Evolutionary conservation across 2,888 invertebrate species (phyloP).

Genomic region (Taphrorychus bicolor): DNA sequence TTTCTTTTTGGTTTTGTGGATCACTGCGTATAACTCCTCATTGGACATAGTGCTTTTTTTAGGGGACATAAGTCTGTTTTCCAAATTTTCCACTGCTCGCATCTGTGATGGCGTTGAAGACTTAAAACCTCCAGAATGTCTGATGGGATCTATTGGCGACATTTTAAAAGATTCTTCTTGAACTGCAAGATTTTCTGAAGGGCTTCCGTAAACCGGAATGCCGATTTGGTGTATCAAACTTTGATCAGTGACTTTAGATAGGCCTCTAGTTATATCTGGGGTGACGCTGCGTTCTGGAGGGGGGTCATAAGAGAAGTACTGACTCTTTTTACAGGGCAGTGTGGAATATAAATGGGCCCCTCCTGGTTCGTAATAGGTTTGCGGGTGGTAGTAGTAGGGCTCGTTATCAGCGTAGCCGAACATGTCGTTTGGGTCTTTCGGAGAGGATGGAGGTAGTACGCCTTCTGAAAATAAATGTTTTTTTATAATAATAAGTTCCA

Average conservation of each 20-base stretch:
- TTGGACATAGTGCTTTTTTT: slow-evolving; percentile 79
- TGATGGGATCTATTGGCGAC: slow-evolving; percentile 74
- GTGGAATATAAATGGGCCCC: slow-evolving; percentile 56
- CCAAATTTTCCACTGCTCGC: slow-evolving; percentile 63
- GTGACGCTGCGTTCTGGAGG: slow-evolving; percentile 61
- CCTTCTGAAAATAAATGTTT: slow-evolving; percentile 52
- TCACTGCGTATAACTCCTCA: slow-evolving; percentile 78
- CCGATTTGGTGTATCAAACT: slow-evolving; percentile 50
- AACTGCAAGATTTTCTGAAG: neutral
- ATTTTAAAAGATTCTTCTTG: slow-evolving; percentile 64
- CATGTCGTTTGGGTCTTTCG: slow-evolving; percentile 50
- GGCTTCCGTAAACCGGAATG: slow-evolving; percentile 49
- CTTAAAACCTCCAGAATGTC: slow-evolving; percentile 67
- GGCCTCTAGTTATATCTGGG: slow-evolving; percentile 63
- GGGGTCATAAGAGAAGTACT: slow-evolving; percentile 55
- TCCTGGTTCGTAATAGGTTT: slow-evolving; percentile 47
- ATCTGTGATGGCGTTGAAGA: slow-evolving; percentile 71
- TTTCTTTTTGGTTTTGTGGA: slow-evolving; percentile 78
- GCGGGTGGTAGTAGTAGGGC: slow-evolving; percentile 37
- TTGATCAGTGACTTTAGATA: slow-evolving; percentile 50
- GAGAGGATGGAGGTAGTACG: slow-evolving; percentile 49
- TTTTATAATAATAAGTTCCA: too few species aligned
- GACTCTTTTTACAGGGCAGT: slow-evolving; percentile 60
- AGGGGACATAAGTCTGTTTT: slow-evolving; percentile 66
- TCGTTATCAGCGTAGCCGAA: slow-evolving; percentile 47